Conservation (phyloP, 2,797 vertebrate species). For the Spinus pinus region DNA sequence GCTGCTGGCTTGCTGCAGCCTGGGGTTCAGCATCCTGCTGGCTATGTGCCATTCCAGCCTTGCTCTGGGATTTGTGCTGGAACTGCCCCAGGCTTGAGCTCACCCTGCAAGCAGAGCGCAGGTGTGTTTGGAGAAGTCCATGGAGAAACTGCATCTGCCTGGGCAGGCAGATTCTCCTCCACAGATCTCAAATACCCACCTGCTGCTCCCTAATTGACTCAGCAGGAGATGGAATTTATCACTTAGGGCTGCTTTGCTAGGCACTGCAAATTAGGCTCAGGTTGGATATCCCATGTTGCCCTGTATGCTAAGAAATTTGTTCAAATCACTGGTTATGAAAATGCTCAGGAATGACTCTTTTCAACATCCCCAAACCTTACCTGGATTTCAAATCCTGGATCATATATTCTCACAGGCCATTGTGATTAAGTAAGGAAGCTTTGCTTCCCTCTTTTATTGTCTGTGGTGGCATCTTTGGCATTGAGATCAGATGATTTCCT, state of each 20-base stretch:
- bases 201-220: neutral
- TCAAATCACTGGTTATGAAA: neutral
- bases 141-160: neutral
- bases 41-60: neutral
- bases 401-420: neutral
- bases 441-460: neutral
- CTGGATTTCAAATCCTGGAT: neutral
- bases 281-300: neutral
- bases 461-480: neutral
- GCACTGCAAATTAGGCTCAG: neutral
- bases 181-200: neutral
- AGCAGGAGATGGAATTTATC: neutral
- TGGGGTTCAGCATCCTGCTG: neutral
- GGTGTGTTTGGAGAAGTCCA: neutral
- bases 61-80: rapidly evolving
- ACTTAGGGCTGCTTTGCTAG: neutral
- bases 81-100: neutral
- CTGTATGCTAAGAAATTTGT: neutral
- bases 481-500: neutral
- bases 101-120: rapidly evolving
- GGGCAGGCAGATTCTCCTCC: neutral
- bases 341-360: neutral
- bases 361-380: neutral
- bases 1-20: neutral
- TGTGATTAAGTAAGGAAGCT: neutral